Conservation (phyloP, 2,113 vertebrate genomes). For the Larimichthys crocea region DNA sequence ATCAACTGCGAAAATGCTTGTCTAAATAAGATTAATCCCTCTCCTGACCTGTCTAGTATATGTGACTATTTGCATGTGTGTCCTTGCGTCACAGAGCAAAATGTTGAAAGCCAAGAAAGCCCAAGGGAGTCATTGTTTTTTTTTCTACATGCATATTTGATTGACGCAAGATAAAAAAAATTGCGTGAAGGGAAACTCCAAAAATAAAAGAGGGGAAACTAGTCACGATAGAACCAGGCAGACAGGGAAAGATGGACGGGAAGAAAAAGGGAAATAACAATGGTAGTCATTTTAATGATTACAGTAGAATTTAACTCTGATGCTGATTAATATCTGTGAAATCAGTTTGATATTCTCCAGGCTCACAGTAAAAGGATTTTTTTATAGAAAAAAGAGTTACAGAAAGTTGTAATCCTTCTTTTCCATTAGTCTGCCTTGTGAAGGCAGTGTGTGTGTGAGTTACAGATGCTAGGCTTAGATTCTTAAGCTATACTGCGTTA, state of each 20-base stretch:
- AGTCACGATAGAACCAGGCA: constrained; percentile 16
- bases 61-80: constrained; percentile 8
- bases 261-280: constrained; percentile 37
- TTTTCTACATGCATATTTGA: constrained; percentile 64
- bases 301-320: constrained; percentile 18
- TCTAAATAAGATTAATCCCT: constrained; percentile 17
- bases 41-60: neutral
- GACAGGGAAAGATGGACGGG: constrained; percentile 9
- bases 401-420: constrained; percentile 1
- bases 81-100: constrained; percentile 30
- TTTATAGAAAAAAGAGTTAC: constrained; percentile 15
- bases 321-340: constrained; percentile 32
- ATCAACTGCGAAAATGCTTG: neutral
- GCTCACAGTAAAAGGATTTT: constrained; percentile 30
- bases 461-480: neutral
- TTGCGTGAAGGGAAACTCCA: constrained; percentile 49
- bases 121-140: constrained; percentile 45
- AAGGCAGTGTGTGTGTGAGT: neutral
- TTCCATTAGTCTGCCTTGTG: constrained; percentile 6
- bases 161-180: constrained; percentile 63
- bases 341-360: constrained; percentile 33
- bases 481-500: neutral
- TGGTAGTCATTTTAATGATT: constrained; percentile 24
- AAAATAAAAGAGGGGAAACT: constrained; percentile 50
- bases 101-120: constrained; percentile 45